Percentiles rank a stretch among this genome's conserved stretches.
phyloP scores from a whole-genome alignment of 2,888 invertebrate genomes.

The Hermaeophaga mercurialis region DNA sequence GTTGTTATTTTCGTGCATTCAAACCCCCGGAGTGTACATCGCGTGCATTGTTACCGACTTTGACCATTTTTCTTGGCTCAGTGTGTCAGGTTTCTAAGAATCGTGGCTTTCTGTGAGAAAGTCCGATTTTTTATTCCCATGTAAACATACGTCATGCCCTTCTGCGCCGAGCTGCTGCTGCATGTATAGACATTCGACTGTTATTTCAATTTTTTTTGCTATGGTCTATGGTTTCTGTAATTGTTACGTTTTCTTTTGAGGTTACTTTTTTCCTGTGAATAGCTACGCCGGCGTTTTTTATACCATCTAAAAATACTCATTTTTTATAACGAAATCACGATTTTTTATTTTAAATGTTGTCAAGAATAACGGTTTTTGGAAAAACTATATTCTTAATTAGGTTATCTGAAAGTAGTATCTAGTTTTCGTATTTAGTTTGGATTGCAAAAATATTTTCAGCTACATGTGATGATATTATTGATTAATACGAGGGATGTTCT shows the following conservation, averaged over 20 bases:
- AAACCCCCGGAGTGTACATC: slow-evolving; percentile 53
- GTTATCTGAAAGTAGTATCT: too few relatives aligned
- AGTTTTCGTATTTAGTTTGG: too few relatives aligned
- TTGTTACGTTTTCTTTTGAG: slow-evolving; percentile 24
- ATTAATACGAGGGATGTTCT: too few relatives aligned
- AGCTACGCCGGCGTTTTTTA: too few relatives aligned
- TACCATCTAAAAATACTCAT: too few relatives aligned
- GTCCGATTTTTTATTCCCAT: slow-evolving; percentile 52
- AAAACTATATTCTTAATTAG: too few relatives aligned
- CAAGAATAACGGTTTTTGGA: too few relatives aligned
- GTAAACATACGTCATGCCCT: slow-evolving; percentile 48
- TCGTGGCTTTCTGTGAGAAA: slow-evolving; percentile 57
- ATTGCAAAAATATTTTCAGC: too few relatives aligned
- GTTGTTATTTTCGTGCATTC: slow-evolving; percentile 52
- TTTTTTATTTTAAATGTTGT: too few relatives aligned
- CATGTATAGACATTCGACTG: slow-evolving; percentile 30
- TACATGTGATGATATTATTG: too few relatives aligned
- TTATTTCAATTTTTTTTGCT: slow-evolving; percentile 31
- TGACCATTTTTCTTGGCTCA: slow-evolving; percentile 58
- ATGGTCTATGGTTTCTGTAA: slow-evolving; percentile 29
- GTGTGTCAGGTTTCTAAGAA: slow-evolving; percentile 58
- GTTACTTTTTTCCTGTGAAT: slow-evolving; percentile 10
- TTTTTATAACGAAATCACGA: too few relatives aligned
- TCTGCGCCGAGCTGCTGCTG: slow-evolving; percentile 43
- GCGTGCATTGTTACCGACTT: slow-evolving; percentile 55